These are phyloP conservation scores for Zoroaster sp. DNA, from an alignment of 53 echinoderm and acorn worm genomes.

Conservation along the genomic window DNA sequence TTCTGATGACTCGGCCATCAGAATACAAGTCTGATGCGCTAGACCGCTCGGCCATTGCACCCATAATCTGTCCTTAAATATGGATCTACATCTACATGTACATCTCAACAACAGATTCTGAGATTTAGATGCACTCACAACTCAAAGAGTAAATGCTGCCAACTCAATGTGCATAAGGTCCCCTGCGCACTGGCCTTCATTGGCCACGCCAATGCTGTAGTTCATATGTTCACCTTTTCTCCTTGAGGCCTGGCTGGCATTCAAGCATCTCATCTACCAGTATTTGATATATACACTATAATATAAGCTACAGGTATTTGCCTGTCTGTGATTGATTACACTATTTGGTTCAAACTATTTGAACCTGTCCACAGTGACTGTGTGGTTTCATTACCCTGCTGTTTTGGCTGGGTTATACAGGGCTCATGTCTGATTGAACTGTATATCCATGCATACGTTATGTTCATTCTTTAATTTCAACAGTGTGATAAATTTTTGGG, in stretches of 20 bases:
- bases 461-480: not conserved
- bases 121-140: too few species aligned
- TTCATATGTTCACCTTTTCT: too few species aligned
- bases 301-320: conserved; percentile 1
- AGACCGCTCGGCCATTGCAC: too few species aligned
- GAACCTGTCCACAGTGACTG: not conserved
- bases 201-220: too few species aligned
- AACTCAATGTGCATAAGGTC: too few species aligned
- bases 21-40: too few species aligned
- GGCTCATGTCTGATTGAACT: not conserved
- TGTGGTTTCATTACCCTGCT: not conserved
- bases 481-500: too few species aligned
- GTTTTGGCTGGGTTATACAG: not conserved
- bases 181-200: not conserved
- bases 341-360: conserved; percentile 16
- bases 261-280: not conserved
- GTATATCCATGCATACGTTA: too few species aligned
- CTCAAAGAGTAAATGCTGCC: too few species aligned
- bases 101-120: too few species aligned
- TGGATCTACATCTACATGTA: conserved; percentile 1
- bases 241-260: conserved; percentile 13
- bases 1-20: too few species aligned
- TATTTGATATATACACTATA: not conserved
- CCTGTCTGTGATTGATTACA: conserved; percentile 8
- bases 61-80: not conserved